Evolutionary conservation across 1,140 invertebrate genomes (phyloP).

Genomic region (Temnothorax longispinosus): DNA sequence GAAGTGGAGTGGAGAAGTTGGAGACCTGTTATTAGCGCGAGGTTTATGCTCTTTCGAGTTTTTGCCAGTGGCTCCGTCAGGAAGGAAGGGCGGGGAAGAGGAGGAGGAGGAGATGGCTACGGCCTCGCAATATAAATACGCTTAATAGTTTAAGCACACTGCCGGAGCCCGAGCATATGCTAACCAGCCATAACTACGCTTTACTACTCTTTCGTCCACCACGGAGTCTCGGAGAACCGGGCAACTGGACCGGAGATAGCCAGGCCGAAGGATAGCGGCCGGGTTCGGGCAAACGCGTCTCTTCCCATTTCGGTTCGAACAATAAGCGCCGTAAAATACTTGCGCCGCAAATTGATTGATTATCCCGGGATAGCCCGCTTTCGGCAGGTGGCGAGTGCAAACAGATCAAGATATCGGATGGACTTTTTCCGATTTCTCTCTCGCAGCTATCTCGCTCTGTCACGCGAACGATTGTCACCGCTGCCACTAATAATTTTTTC

Average conservation of each 20-base stretch:
- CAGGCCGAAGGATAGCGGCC: not conserved
- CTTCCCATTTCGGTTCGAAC: conserved; percentile 39
- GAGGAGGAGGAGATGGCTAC: conserved; percentile 77
- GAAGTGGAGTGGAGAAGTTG: conserved; percentile 80
- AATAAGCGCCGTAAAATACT: conserved; percentile 48
- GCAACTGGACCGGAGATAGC: not conserved
- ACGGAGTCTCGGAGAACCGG: conserved; percentile 26
- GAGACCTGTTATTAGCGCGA: conserved; percentile 85
- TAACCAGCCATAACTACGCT: conserved; percentile 85
- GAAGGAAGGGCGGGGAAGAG: conserved; percentile 28
- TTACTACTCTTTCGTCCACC: conserved; percentile 82
- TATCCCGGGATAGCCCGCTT: conserved; percentile 1
- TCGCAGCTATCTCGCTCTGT: not conserved
- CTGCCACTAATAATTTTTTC: not conserved
- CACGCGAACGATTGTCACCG: not conserved
- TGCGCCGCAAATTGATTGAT: conserved; percentile 54
- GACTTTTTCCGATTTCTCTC: not conserved
- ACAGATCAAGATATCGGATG: conserved; percentile 28
- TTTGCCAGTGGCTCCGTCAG: conserved; percentile 75
- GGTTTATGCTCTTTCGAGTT: conserved; percentile 84
- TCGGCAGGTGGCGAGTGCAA: conserved; percentile 11
- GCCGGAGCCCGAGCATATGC: conserved; percentile 81
- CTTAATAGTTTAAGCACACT: conserved; percentile 86
- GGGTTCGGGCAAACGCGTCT: conserved; percentile 6
- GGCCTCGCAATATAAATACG: conserved; percentile 85